phyloP scores from a whole-genome alignment of 2,888 invertebrate genomes.

The Lepidochrysops patricia region DNA sequence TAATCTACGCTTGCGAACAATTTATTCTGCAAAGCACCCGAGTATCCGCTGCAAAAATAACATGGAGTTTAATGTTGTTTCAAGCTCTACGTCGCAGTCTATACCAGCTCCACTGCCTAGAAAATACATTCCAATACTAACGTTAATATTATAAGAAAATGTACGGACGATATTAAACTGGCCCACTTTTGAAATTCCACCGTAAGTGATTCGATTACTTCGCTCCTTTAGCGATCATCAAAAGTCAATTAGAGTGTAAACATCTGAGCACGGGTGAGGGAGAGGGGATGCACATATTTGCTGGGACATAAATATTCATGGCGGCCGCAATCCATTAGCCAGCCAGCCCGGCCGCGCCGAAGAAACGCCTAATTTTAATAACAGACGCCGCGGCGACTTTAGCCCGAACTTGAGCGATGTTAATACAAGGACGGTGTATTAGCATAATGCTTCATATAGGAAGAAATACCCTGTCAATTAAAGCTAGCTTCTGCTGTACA shows the following conservation, averaged over 20 bases:
- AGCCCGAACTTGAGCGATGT: neutral
- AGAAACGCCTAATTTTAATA: slow-evolving; percentile 7
- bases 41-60: neutral
- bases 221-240: neutral
- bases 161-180: neutral
- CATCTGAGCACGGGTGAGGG: neutral
- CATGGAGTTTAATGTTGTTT: neutral
- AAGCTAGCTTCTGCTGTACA: neutral
- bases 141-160: neutral
- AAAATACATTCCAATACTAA: neutral
- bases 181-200: too few relatives aligned
- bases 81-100: neutral
- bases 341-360: neutral
- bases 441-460: neutral
- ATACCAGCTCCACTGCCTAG: neutral
- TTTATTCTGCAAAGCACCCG: neutral
- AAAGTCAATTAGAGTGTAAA: slow-evolving; percentile 5
- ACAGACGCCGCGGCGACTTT: neutral
- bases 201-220: neutral
- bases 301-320: slow-evolving; percentile 1
- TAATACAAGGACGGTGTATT: neutral
- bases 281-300: neutral
- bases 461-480: neutral
- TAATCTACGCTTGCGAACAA: neutral
- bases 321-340: slow-evolving; percentile 7